Base-by-base conservation (phyloP, 2,888 invertebrate genomes). In the Thymelicus acteon region DNA sequence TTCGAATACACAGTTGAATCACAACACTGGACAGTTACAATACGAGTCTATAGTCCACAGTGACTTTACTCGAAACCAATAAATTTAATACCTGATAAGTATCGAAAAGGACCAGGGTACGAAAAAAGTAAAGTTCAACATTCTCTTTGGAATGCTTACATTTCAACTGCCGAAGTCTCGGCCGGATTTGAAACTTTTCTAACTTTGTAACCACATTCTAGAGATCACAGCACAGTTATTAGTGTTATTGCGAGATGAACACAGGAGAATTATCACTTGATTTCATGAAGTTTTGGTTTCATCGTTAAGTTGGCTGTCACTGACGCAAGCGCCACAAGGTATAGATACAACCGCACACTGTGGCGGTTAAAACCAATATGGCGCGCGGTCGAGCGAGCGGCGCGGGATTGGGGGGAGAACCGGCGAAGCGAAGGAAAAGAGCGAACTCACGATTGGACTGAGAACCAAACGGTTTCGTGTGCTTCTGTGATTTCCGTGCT, bases 101-200 rank as follows among this genome's bases (percentile, higher is more conserved):
- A 89, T 89, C 84, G 85, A 90, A 91, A 90, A 84, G 82, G 87
- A 84, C 85, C 86, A 87, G 85, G 80, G 82, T 83, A 84, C 79
- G 79, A 82, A 82, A 84, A 90, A 90, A 89, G 87, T 85, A 82
- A 90, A 90, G 93, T 93, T 93, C 93, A 93, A 92, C 86, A 93
- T 88, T 88, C 93, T 90, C 85, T 74, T 73, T 85, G 93, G 93
- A 92, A 93, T 93, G 93, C 90, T 85, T 90, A 89, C 90, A 91
- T 92, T 92, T 91, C 86, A 86, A 90, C 84, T 80, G 83, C 79
- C 79, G 78, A 79, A 79, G 79, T 77, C 80, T 82, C 80, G 81
- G 60, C 19, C 60, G 52, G 65, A 65, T 60, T 65, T 73, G 69
- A 66, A 69, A 76, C 60, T 69, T 70, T 72, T 73, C 19, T 57